phyloP scores from a whole-genome alignment of 1,140 invertebrate genomes.

The Onthophagus taurus region DNA sequence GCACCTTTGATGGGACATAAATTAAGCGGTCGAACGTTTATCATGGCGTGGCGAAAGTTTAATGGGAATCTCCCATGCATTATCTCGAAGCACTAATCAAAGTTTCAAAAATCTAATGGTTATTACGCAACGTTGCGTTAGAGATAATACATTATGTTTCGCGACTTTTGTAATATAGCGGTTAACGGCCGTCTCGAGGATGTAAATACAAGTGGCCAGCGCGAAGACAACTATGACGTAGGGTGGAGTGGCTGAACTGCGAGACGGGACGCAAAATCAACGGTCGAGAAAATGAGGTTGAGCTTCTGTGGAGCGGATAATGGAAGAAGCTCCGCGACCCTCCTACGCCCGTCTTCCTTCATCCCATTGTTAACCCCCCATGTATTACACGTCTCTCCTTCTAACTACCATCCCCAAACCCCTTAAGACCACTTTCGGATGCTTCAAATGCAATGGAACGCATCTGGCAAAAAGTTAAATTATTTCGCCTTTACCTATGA shows the following conservation, averaged over 20 bases:
- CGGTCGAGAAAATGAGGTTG: constrained; percentile 43
- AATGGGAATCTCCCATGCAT: too few species aligned
- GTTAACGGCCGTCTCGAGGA: constrained; percentile 18
- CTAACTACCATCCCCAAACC: not conserved
- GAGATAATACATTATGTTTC: too few species aligned
- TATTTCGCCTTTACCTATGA: too few species aligned
- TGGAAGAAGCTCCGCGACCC: constrained; percentile 35
- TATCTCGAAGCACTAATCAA: too few species aligned
- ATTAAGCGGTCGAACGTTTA: too few species aligned
- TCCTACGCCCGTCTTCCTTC: constrained; percentile 22
- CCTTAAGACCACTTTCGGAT: too few species aligned
- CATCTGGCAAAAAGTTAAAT: too few species aligned
- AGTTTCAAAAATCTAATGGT: too few species aligned
- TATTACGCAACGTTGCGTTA: too few species aligned
- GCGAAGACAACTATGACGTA: constrained; percentile 20
- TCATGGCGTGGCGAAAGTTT: too few species aligned
- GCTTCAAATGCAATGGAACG: too few species aligned
- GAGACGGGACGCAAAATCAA: constrained; percentile 37
- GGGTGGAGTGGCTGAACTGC: constrained; percentile 17
- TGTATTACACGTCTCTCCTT: constrained; percentile 7
- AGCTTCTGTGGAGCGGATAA: constrained; percentile 39
- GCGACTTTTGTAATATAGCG: constrained; percentile 21
- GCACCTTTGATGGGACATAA: too few species aligned
- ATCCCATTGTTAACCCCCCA: constrained; percentile 16
- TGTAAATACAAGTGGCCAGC: constrained; percentile 25